These are phyloP conservation scores for Alexandromys fortis DNA, from an alignment of 2,113 vertebrate genomes.

Conservation along the genomic window DNA sequence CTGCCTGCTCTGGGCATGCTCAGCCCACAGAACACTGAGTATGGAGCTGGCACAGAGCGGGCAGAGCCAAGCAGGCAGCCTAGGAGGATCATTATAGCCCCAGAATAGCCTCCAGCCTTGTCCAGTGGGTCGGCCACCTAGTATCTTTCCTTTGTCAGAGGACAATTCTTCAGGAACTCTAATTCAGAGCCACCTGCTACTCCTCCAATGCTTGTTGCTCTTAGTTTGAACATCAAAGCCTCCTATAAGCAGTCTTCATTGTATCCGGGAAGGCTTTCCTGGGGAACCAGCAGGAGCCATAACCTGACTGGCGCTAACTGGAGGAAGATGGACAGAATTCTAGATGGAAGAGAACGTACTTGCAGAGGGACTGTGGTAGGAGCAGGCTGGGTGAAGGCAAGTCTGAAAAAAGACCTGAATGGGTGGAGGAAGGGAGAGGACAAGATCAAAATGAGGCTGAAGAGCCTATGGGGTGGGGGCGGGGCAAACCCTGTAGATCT, in stretches of 20 bases:
- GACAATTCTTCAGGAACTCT: constrained; percentile 3
- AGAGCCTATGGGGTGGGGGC: not conserved
- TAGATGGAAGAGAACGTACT: not conserved
- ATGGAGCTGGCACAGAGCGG: not conserved
- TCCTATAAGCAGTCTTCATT: not conserved
- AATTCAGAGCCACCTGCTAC: not conserved
- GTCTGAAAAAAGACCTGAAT: not conserved
- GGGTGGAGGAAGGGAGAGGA: not conserved
- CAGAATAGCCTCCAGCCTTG: not conserved
- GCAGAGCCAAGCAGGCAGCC: not conserved
- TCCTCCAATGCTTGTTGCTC: not conserved
- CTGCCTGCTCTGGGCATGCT: not conserved
- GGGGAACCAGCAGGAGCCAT: not conserved
- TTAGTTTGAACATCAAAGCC: not conserved
- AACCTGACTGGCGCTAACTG: not conserved
- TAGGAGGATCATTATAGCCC: not conserved
- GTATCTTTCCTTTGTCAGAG: not conserved
- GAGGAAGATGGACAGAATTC: not conserved
- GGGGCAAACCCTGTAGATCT: not conserved
- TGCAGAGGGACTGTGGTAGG: not conserved
- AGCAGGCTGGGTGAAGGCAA: not conserved
- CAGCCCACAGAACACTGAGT: not conserved
- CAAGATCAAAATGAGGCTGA: not conserved
- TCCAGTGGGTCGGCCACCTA: not conserved
- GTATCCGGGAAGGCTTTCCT: not conserved